Evolutionary conservation across 2,888 invertebrate genomes (phyloP).

Genomic region (Cantharis lateralis): DNA sequence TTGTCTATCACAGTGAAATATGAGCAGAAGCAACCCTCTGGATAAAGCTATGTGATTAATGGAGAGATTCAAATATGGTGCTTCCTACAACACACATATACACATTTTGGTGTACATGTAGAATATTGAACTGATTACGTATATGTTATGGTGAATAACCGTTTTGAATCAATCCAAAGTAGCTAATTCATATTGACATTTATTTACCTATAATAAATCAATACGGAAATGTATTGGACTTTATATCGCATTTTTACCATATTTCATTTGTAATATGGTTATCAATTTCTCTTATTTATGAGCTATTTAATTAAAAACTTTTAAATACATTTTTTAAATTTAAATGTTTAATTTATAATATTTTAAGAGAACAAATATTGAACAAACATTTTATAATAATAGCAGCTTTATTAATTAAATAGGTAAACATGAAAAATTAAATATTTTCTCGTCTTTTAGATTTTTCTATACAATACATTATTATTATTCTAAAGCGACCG

Average conservation of each 20-base stretch:
- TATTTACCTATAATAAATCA: constrained; percentile 4
- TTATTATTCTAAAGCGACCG: background rate
- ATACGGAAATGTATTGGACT: background rate
- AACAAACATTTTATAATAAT: background rate
- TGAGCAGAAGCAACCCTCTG: constrained; percentile 34
- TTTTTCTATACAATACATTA: background rate
- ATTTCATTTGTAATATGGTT: background rate
- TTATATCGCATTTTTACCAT: background rate
- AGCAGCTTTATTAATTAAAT: background rate
- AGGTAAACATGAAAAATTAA: background rate
- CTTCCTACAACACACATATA: constrained; percentile 8
- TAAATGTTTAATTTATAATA: background rate
- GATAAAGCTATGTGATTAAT: constrained; percentile 44
- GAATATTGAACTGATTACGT: background rate
- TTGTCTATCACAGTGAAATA: constrained; percentile 42
- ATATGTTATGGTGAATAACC: background rate
- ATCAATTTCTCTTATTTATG: background rate
- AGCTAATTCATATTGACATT: constrained; percentile 1
- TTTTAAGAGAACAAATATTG: background rate
- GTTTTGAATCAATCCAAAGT: constrained; percentile 1
- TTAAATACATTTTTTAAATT: background rate
- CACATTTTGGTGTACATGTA: constrained; percentile 2
- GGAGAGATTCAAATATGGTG: constrained; percentile 42
- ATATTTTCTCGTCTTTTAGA: background rate
- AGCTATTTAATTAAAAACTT: background rate